These are phyloP conservation scores for Choristoneura fumiferana DNA, from an alignment of 1,140 invertebrate genomes.

Conservation along the genomic window DNA sequence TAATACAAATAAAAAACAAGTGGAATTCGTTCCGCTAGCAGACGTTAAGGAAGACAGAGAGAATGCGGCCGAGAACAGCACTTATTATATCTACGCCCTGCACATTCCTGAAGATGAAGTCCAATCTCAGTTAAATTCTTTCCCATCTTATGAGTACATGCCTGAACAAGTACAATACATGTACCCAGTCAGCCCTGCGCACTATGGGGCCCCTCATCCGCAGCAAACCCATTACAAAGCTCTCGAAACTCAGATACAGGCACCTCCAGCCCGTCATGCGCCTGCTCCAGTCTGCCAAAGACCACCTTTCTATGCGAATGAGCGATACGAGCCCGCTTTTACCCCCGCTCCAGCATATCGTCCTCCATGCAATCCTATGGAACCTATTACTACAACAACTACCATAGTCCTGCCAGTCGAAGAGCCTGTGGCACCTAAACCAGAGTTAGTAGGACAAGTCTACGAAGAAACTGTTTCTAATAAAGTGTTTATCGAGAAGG, in stretches of 20 bases:
- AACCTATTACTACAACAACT: slow-evolving; percentile 35
- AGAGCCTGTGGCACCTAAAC: slow-evolving; percentile 42
- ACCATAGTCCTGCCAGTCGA: slow-evolving; percentile 34
- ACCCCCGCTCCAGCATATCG: slow-evolving; percentile 42
- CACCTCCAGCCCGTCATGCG: slow-evolving; percentile 33
- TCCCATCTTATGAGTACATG: slow-evolving; percentile 22
- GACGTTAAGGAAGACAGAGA: slow-evolving; percentile 18
- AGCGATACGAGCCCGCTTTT: slow-evolving; percentile 39
- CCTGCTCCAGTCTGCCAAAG: slow-evolving; percentile 39
- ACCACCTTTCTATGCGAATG: slow-evolving; percentile 37
- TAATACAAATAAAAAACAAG: slow-evolving; percentile 21
- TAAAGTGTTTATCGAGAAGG: slow-evolving; percentile 50
- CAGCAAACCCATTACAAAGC: slow-evolving; percentile 36
- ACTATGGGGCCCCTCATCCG: slow-evolving; percentile 28
- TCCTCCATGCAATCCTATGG: slow-evolving; percentile 46
- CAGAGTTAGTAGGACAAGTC: slow-evolving; percentile 59
- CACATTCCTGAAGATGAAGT: slow-evolving; percentile 29
- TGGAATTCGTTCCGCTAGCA: slow-evolving; percentile 22
- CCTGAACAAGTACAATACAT: slow-evolving; percentile 20
- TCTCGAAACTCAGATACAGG: slow-evolving; percentile 47
- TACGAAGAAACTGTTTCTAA: slow-evolving; percentile 64
- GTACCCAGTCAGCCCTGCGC: slow-evolving; percentile 25
- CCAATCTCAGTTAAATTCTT: slow-evolving; percentile 13
- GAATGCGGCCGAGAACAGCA: slow-evolving; percentile 20
- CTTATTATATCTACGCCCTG: slow-evolving; percentile 28